These are phyloP conservation scores for Pyrgilauda ruficollis DNA, from an alignment of 2,113 vertebrate species.

Conservation along the genomic window DNA sequence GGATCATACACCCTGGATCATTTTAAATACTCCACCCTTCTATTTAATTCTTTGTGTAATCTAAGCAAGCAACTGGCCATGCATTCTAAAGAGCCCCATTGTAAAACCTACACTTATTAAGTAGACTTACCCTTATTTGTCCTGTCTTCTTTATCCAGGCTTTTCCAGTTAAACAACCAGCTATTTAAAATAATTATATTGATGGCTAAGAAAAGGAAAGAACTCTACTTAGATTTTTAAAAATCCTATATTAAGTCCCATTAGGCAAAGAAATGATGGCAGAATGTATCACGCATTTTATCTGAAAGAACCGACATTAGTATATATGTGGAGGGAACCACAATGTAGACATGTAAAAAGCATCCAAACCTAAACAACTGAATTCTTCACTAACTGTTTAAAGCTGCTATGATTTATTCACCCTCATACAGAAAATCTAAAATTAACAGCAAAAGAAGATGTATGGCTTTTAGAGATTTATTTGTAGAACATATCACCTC, in stretches of 20 bases:
- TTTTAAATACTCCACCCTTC: background rate
- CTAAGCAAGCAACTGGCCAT: background rate
- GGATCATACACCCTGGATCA: background rate
- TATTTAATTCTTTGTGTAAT: background rate
- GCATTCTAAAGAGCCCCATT: background rate
- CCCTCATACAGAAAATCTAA: background rate
- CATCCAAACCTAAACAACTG: background rate
- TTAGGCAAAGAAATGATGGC: background rate
- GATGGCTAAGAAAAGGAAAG: background rate
- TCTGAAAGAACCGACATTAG: background rate
- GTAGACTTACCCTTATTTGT: background rate
- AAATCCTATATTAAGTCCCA: background rate
- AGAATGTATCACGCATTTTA: background rate
- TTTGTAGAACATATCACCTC: background rate
- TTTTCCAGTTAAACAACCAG: background rate
- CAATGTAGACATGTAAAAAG: background rate
- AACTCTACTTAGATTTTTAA: background rate
- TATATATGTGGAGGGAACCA: background rate
- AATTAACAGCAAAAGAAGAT: background rate
- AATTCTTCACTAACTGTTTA: background rate
- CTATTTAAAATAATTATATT: background rate
- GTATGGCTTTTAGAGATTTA: background rate
- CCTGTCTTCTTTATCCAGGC: background rate
- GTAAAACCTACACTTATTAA: background rate
- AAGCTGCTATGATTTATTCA: background rate